Evolutionary conservation across 2,888 invertebrate genomes (phyloP).

Genomic region (Busseola fusca): DNA sequence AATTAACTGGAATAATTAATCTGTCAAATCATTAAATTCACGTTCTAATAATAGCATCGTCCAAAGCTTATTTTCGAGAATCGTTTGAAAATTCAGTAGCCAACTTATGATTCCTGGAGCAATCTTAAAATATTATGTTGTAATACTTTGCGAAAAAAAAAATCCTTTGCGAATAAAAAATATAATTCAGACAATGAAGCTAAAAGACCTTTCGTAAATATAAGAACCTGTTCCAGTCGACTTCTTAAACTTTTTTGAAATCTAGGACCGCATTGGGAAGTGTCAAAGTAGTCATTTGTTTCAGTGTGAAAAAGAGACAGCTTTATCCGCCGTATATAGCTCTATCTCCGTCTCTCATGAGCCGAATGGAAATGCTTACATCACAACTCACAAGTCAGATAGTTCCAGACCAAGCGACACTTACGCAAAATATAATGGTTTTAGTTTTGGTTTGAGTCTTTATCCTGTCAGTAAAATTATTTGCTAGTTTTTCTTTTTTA

Average conservation of each 20-base stretch:
- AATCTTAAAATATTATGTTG: slow-evolving; percentile 17
- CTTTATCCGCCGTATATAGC: neutral
- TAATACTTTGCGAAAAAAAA: slow-evolving; percentile 12
- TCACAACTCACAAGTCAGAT: slow-evolving; percentile 14
- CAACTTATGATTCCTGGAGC: slow-evolving; percentile 36
- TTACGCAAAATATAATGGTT: slow-evolving; percentile 39
- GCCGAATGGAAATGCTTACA: slow-evolving; percentile 11
- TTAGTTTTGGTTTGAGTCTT: slow-evolving; percentile 20
- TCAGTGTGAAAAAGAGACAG: neutral
- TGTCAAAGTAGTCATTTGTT: slow-evolving; percentile 8
- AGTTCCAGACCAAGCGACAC: slow-evolving; percentile 19
- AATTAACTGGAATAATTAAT: slow-evolving; percentile 21
- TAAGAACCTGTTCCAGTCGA: neutral
- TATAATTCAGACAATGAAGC: slow-evolving; percentile 22
- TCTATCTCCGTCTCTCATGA: neutral
- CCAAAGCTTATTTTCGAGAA: slow-evolving; percentile 12
- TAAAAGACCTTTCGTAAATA: slow-evolving; percentile 13
- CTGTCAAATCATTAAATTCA: slow-evolving; percentile 4
- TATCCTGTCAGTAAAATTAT: slow-evolving; percentile 22
- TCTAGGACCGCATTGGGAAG: neutral
- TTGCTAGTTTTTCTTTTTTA: slow-evolving; percentile 19
- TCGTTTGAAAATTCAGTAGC: slow-evolving; percentile 25
- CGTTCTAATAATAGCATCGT: neutral
- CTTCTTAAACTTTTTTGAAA: neutral
- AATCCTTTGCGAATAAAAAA: slow-evolving; percentile 18